phyloP scores from a whole-genome alignment of 2,113 vertebrate genomes.

The Mesocricetus auratus region DNA sequence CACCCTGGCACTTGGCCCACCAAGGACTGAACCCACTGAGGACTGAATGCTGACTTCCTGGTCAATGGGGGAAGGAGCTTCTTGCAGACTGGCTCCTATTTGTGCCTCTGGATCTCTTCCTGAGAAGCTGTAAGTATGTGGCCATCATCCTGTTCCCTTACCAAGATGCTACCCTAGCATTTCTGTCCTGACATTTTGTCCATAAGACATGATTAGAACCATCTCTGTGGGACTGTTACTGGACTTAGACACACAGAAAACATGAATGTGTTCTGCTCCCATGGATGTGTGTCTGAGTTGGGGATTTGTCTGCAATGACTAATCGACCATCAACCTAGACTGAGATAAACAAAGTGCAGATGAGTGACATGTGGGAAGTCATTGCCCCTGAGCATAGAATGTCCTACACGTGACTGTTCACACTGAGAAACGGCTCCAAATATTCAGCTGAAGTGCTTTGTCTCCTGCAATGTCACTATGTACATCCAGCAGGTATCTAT shows the following conservation, averaged over 20 bases:
- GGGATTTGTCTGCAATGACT: neutral
- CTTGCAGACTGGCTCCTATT: neutral
- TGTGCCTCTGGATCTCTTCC: too few relatives aligned
- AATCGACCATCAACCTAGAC: neutral
- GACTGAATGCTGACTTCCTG: neutral
- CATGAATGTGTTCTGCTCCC: neutral
- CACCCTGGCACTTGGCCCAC: neutral
- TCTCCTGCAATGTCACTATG: rapidly evolving
- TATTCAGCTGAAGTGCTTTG: neutral
- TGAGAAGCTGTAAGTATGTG: too few relatives aligned
- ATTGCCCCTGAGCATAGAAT: rapidly evolving
- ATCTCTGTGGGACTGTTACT: neutral
- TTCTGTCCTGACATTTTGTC: neutral
- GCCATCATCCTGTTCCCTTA: neutral
- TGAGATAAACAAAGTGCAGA: neutral
- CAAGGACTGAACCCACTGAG: rapidly evolving
- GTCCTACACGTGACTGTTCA: neutral
- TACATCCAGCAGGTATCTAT: rapidly evolving
- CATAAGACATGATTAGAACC: neutral
- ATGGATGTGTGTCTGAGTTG: neutral
- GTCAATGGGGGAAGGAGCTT: neutral
- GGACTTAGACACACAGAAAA: neutral
- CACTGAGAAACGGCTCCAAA: neutral
- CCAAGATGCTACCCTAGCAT: too few relatives aligned
- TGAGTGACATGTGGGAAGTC: neutral